Percentiles rank a stretch among this genome's conserved stretches.
phyloP scores from a whole-genome alignment of 2,797 vertebrate genomes.

The Tapirus indicus region DNA sequence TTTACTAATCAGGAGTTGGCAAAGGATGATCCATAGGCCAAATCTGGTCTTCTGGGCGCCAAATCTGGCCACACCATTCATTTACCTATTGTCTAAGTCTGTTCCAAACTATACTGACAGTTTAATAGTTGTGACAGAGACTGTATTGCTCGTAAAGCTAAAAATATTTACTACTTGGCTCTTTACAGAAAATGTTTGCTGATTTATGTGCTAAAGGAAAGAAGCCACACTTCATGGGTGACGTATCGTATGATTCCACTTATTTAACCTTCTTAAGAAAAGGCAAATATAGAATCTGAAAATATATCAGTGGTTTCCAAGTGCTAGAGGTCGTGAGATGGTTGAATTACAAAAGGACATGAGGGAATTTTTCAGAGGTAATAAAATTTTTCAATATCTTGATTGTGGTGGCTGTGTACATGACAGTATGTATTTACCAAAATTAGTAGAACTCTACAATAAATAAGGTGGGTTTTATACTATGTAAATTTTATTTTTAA shows the following conservation, averaged over 20 bases:
- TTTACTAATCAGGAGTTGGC: not conserved
- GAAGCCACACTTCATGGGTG: not conserved
- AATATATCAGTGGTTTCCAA: not conserved
- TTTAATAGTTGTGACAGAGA: not conserved
- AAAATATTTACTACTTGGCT: not conserved
- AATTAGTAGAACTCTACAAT: not conserved
- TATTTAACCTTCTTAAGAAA: not conserved
- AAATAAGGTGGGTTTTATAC: not conserved
- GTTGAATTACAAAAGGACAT: not conserved
- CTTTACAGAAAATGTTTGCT: not conserved
- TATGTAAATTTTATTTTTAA: not conserved
- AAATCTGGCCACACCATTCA: not conserved
- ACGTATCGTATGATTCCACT: not conserved
- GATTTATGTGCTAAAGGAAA: not conserved
- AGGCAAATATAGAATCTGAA: not conserved
- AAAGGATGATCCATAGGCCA: not conserved
- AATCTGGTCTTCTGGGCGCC: not conserved
- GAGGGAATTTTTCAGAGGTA: not conserved
- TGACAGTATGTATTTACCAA: not conserved
- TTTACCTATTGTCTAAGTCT: not conserved
- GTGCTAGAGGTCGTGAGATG: not conserved
- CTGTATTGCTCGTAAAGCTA: not conserved
- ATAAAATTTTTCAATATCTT: too few relatives aligned
- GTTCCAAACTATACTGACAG: not conserved
- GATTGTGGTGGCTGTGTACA: not conserved